Base-by-base conservation (phyloP, 2,888 invertebrate genomes). In the Troilus luridus region DNA sequence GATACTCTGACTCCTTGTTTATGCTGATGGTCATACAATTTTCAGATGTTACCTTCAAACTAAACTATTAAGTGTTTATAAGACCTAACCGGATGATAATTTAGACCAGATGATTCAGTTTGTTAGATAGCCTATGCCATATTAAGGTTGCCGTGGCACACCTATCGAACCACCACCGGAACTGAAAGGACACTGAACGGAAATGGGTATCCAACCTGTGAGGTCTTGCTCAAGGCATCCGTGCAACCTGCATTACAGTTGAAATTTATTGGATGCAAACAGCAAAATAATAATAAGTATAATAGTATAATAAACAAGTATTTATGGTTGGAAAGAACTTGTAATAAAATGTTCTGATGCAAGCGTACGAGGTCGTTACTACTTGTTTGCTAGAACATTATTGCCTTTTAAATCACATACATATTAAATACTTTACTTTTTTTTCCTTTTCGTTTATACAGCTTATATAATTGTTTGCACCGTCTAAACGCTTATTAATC, bases 151-250 rank as follows among this genome's bases (percentile, higher is more conserved):
- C 72, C 72, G 72, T 3, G 72, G 11, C 72, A 77, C 72, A 77
- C 72, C 72, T 77, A 17, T 41, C 17, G 41, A 41, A 77, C 72
- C 72, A 77, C 27, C 72, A 77, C 27, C 72, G 72, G 72, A 77
- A 77, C 72, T 77, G 72, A 77, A 77, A 77, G 41, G 72, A 8
- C 27, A 72, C 27, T 27, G 17, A 77, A 19, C 72, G 72, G 72
- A 77, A 77, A 77, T 77, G 72, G 14, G 17, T 41, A 77, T 77
- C 27, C 72, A 19, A 7, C 41, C 17, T 77, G 27, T 27, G 72
- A 77, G 41, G 41, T 41, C 72, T 17, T 12, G 67, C 67, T n/a
- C 3, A 24, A 24, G 24, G 19, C 8, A 8, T 17, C 9, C 9
- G 41, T 41, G 19, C 11, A n/a, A 7, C 19, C 41, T 60, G 11